Conservation (phyloP, 2,888 invertebrate genomes). For the Drosophila algonquin region DNA sequence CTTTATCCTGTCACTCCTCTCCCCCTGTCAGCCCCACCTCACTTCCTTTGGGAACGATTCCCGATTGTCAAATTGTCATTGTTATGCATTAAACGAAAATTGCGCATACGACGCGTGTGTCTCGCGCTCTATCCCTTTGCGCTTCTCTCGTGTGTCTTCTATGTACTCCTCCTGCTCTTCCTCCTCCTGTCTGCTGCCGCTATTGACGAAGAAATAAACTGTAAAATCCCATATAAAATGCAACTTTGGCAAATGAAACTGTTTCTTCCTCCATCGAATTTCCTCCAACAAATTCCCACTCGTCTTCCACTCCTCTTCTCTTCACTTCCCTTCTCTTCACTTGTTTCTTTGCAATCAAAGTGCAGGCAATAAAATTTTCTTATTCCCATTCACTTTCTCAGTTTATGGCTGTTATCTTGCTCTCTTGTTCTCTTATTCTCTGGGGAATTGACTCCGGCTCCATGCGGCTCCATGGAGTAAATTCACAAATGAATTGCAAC, state of each 20-base stretch:
- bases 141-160: not conserved
- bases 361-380: constrained; percentile 44
- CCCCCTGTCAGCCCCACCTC: not conserved
- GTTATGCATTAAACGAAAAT: constrained; percentile 47
- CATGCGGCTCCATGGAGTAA: not conserved
- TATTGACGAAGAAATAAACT: constrained; percentile 35
- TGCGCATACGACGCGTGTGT: constrained; percentile 40
- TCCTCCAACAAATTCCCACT: not conserved
- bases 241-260: constrained; percentile 42
- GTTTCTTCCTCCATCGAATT: constrained; percentile 32
- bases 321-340: not conserved
- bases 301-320: constrained; percentile 15
- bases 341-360: constrained; percentile 60
- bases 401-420: constrained; percentile 10
- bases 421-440: not conserved
- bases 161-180: no score
- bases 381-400: constrained; percentile 7
- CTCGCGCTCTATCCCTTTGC: not conserved
- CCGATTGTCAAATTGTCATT: constrained; percentile 46
- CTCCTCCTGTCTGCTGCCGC: constrained; percentile 16
- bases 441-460: no score
- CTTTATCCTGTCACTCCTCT: not conserved
- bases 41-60: constrained; percentile 15
- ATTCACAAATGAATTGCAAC: constrained; percentile 8
- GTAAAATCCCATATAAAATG: constrained; percentile 38